Evolutionary conservation across 2,888 invertebrate species (phyloP), one percentile per base, ranked within the genome.

Genomic region (Serrognathus titanus): DNA sequence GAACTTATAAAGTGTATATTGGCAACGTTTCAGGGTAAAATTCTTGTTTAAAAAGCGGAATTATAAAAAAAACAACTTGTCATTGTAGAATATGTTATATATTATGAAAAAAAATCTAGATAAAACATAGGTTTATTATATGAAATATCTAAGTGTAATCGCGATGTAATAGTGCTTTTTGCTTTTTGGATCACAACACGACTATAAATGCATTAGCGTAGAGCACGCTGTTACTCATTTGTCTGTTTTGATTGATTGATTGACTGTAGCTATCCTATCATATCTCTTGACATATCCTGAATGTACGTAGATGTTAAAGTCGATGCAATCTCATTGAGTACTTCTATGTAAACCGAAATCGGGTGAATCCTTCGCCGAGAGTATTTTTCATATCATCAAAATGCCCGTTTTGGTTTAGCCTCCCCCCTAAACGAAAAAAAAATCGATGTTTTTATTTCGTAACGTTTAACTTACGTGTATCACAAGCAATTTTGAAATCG

Each of bases 181-280:
- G 76, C 76, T 76, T 75, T 47, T 51, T 58, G 71, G 69, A 73
- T 53, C 77, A 77, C 77, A 77, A 77, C 77, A 77, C 77, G 77
- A 77, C 77, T 77, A 67, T 66, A 69, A 70, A 73, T 64, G 71
- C 71, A 72, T 70, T 72, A 72, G 72, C 64, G 69, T 74, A 74
- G 72, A 64, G 71, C 71, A 72, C 70, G 74, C 74, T 75, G 71
- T 75, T 74, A 74, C 73, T 74, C 71, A 69, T 64, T 66, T 63
- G 54, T 55, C 38, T 52, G 8, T 38, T 37, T 51, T 56, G n/a
- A n/a, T n/a, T 43, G 11, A 13, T 31, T 16, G 36, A 16, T 16
- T 16, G 16, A 16, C 3, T 16, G 36, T 31, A 49, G 24, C 24
- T 7, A 31, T 6, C 24, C 24, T 11, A 31, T 10, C 35, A 48